Evolutionary conservation across 2,113 vertebrate genomes (phyloP), one percentile per base, ranked within the genome.

Genomic region (Lepisosteus osseus): DNA sequence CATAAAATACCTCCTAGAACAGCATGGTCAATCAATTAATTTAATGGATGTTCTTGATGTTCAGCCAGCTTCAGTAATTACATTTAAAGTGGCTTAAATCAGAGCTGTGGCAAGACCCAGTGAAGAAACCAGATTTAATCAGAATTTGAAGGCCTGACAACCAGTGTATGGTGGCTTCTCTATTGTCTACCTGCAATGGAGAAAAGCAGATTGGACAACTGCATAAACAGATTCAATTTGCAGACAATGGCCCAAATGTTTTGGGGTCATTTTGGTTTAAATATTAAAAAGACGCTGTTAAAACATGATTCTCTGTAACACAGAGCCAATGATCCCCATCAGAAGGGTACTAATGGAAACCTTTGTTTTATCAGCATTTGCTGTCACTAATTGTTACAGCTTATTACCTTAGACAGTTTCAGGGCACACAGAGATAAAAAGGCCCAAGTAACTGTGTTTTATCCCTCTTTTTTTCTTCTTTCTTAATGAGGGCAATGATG

Each of bases 101-200:
- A 93, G 93, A 93, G 93, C 94, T 91, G 93, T 92, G 91, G 94
- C 94, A 95, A 95, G 94, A 93, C 91, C 90, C 92, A 90, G 91
- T 87, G 84, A 95, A 94, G 94, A 95, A 93, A 91, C 91, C 93
- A 96, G 94, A 95, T 97, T 95, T 96, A 96, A 95, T 95, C 94
- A 95, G 90, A 88, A 92, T 87, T 93, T 93, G 94, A 92, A 93
- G 92, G 92, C 90, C 88, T 86, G 89, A 93, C 94, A 91, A 90
- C 92, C 90, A 92, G 91, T 90, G 93, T 93, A 89, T 89, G 91
- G 91, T 81, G 68, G 90, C 86, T 89, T 88, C 86, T 92, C 92
- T 90, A 92, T 94, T 95, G 95, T 95, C 91, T 93, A 85, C 82
- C 83, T 90, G 88, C 80, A 72, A 87, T 84, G 86, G 90, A 89